These are phyloP conservation scores for Tiaroga cobitis DNA, from an alignment of 2,797 vertebrate species.

Conservation along the genomic window DNA sequence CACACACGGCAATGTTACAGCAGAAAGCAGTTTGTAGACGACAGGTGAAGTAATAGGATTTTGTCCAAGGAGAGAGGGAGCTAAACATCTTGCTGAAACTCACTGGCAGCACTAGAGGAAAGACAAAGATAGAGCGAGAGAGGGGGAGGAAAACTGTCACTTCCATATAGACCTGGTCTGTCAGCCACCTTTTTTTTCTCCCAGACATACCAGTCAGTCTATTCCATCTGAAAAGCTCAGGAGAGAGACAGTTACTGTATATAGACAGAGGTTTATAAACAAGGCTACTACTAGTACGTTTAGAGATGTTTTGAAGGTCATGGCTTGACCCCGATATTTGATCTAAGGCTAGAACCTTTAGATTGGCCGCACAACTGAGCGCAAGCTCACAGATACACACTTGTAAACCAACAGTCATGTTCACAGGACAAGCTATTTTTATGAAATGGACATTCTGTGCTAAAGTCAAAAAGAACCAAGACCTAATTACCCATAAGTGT, in stretches of 20 bases:
- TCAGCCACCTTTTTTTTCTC: slow-evolving; percentile 22
- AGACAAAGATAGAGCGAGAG: slow-evolving; percentile 30
- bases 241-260: slow-evolving; percentile 26
- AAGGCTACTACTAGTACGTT: not conserved
- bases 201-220: slow-evolving; percentile 3
- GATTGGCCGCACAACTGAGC: not conserved
- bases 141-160: slow-evolving; percentile 31
- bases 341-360: not conserved
- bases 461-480: slow-evolving; percentile 33
- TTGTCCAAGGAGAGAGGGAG: slow-evolving; percentile 5
- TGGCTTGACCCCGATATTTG: not conserved
- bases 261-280: slow-evolving; percentile 23
- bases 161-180: slow-evolving; percentile 28
- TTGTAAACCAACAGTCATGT: not conserved
- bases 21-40: slow-evolving; percentile 11
- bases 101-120: slow-evolving; percentile 4
- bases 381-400: slow-evolving; percentile 2
- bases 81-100: slow-evolving; percentile 16
- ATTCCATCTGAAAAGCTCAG: slow-evolving; percentile 10
- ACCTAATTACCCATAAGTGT: slow-evolving; percentile 32
- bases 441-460: slow-evolving; percentile 36
- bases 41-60: slow-evolving; percentile 30
- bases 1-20: not conserved
- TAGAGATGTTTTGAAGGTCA: slow-evolving; percentile 15
- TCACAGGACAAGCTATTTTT: slow-evolving; percentile 34